Evolutionary conservation across 2,888 invertebrate genomes (phyloP), one percentile per base, ranked within the genome.

Genomic region (Homarus gammarus): DNA sequence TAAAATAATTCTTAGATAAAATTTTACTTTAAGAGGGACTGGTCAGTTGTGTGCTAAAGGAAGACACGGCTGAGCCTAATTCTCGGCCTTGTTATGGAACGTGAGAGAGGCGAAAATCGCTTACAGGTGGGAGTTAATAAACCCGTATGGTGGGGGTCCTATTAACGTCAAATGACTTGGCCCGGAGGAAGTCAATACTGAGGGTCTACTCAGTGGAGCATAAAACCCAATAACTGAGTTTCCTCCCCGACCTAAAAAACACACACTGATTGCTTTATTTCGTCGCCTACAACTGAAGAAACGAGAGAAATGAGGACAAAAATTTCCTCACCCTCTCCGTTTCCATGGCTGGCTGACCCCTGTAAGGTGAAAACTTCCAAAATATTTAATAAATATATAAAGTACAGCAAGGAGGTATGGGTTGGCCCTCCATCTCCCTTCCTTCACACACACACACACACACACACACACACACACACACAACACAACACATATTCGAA

Each of bases 1-100:
- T 84, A 84, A 64, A 61, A 75, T 75, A 84, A 75, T 84, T 84
- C 68, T 75, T 31, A 75, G 84, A 84, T 75, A 84, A 84, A 75
- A 61, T 33, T 84, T 82, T 81, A 81, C 44, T 68, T 82, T 49
- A 31, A 40, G 40, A 15, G 1, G 40, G 6, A 15, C 70, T 44
- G 82, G 49, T 31, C 70, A 49, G 68, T 78, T 78, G 78, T 78
- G 78, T 33, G 78, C 51, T 33, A 31, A 36, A n/a, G 44, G 51
- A 33, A 78, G 51, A 51, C 56, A 31, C 51, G 51, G 78, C 33
- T 78, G 44, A 31, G 51, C 44, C 8, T 49, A 44, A 44, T 18
- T 56, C 56, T 56, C 8, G 2, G 56, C 56, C 51, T 78, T 78
- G 38, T 78, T 31, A 31, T 8, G n/a, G 49, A 51, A 31, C 2